Percentiles rank a stretch among this genome's conserved stretches.
Conservation (phyloP, 64 coral and sea anemone genomes). For the Actinia equina region DNA sequence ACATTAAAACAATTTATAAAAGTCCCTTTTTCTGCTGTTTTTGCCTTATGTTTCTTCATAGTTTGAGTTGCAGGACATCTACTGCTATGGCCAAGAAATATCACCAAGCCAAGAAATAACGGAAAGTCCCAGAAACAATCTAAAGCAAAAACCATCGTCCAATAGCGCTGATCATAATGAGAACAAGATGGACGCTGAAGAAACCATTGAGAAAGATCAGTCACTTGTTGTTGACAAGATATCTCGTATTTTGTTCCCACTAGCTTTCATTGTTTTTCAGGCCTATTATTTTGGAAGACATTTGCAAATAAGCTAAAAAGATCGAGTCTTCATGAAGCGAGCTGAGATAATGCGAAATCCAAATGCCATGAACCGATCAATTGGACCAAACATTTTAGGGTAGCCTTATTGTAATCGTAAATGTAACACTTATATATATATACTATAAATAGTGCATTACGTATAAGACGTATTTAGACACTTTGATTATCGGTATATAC, state of each 20-base stretch:
- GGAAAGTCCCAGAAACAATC: not conserved
- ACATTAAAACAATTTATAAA: too few relatives aligned
- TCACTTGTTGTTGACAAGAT: not conserved
- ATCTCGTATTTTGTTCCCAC: not conserved
- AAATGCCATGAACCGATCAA: too few relatives aligned
- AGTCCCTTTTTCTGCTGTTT: not conserved
- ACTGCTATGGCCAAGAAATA: not conserved
- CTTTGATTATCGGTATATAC: too few relatives aligned
- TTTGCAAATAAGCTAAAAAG: not conserved
- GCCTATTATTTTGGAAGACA: slow-evolving; percentile 19
- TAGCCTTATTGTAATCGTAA: too few relatives aligned
- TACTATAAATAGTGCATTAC: too few relatives aligned
- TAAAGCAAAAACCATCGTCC: not conserved
- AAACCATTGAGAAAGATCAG: not conserved
- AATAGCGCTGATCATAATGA: not conserved
- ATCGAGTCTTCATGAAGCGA: too few relatives aligned
- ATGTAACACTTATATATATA: too few relatives aligned
- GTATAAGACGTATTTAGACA: too few relatives aligned
- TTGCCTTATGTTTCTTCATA: not conserved
- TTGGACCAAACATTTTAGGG: too few relatives aligned
- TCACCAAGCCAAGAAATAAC: not conserved
- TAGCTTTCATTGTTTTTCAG: not conserved
- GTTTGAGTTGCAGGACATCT: not conserved
- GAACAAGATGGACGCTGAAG: not conserved
- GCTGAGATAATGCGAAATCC: too few relatives aligned